Evolutionary conservation across 2,797 vertebrate species (phyloP).

Genomic region (Coregonus suidteri): DNA sequence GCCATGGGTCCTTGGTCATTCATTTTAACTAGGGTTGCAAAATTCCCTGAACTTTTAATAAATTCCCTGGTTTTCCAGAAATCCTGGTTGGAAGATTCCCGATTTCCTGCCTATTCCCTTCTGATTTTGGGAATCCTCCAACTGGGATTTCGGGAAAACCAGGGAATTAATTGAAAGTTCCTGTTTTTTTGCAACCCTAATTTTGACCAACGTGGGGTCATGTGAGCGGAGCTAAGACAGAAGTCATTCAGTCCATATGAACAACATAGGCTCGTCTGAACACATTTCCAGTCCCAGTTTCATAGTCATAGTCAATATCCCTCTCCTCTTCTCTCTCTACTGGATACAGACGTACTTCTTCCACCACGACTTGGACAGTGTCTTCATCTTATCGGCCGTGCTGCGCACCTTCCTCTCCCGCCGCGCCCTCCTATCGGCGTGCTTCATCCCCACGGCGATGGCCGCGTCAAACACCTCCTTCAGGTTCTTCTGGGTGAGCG

Average conservation of each 20-base stretch:
- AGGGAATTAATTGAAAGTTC: too few relatives aligned
- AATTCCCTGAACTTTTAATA: too few relatives aligned
- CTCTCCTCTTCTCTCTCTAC: slow-evolving; percentile 33
- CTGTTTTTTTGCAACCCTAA: neutral
- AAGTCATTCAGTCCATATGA: slow-evolving; percentile 38
- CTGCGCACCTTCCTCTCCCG: slow-evolving; percentile 78
- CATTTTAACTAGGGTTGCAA: too few relatives aligned
- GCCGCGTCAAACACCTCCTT: slow-evolving; percentile 87
- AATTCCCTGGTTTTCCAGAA: too few relatives aligned
- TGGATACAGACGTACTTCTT: slow-evolving; percentile 84
- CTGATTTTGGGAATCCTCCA: too few relatives aligned
- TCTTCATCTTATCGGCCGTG: slow-evolving; percentile 84
- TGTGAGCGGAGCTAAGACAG: slow-evolving; percentile 31
- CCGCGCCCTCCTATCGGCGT: slow-evolving; percentile 71
- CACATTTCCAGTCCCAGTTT: slow-evolving; percentile 39
- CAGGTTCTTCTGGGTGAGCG: slow-evolving; percentile 87
- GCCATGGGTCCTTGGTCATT: neutral
- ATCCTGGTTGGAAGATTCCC: too few relatives aligned
- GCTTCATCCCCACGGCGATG: slow-evolving; percentile 77
- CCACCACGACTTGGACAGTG: slow-evolving; percentile 87
- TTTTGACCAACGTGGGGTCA: neutral
- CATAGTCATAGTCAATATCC: slow-evolving; percentile 1
- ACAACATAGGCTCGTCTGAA: neutral
- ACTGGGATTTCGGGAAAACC: too few relatives aligned
- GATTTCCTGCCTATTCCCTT: neutral